Conservation (phyloP, 2,113 vertebrate genomes). For the Misgurnus anguillicaudatus region DNA sequence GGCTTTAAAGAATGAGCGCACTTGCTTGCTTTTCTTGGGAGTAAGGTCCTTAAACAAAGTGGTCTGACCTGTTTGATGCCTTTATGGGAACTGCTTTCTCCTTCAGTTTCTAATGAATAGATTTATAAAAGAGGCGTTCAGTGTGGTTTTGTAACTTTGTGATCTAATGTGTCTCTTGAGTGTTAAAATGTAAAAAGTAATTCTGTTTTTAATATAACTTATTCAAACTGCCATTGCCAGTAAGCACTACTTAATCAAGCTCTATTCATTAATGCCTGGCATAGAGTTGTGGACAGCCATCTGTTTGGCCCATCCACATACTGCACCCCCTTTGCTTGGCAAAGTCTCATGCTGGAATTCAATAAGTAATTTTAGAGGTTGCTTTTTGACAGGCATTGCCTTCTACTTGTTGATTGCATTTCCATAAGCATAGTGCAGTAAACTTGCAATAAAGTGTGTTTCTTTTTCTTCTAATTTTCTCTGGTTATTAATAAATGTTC, state of each 20-base stretch:
- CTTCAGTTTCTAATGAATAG: background rate
- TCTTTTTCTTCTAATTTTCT: too few relatives aligned
- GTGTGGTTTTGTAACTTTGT: slow-evolving; percentile 22
- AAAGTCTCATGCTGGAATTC: slow-evolving; percentile 13
- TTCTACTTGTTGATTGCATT: background rate
- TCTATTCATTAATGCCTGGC: slow-evolving; percentile 17
- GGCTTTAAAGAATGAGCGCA: slow-evolving; percentile 1
- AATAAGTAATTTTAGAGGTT: slow-evolving; percentile 28
- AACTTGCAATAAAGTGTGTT: too few relatives aligned
- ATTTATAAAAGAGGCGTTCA: slow-evolving; percentile 12
- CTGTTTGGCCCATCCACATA: slow-evolving; percentile 18
- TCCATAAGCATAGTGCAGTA: slow-evolving; percentile 2
- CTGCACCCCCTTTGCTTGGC: background rate
- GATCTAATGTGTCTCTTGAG: background rate
- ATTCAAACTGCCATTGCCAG: slow-evolving; percentile 1
- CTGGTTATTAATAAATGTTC: too few relatives aligned
- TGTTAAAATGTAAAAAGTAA: slow-evolving; percentile 5
- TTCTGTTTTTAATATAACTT: slow-evolving; percentile 10
- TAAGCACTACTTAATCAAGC: slow-evolving; percentile 26
- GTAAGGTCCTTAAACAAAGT: slow-evolving; percentile 55
- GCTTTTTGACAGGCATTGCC: background rate
- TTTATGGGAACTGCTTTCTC: slow-evolving; percentile 26
- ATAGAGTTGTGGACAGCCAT: slow-evolving; percentile 20
- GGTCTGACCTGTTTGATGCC: slow-evolving; percentile 46
- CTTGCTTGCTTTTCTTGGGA: slow-evolving; percentile 1